A percentile compares a stretch with the other conserved stretches of the same genome.
Conservation (phyloP, 2,888 invertebrate genomes). For the Lycocerus yunnanus region DNA sequence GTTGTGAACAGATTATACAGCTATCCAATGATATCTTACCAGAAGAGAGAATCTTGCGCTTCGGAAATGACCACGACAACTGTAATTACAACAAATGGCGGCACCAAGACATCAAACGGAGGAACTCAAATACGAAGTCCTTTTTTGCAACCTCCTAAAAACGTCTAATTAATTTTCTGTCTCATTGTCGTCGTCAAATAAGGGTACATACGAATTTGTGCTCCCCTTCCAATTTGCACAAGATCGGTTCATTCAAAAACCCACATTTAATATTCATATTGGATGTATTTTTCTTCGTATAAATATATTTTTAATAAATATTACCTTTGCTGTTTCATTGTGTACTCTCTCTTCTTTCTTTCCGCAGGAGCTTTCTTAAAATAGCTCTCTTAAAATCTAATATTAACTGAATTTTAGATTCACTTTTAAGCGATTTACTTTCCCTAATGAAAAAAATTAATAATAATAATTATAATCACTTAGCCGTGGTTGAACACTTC, state of each 20-base stretch:
- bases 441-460: background rate
- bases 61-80: constrained; percentile 82
- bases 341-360: background rate
- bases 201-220: background rate
- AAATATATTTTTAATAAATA: constrained; percentile 17
- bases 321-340: background rate
- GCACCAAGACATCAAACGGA: constrained; percentile 37
- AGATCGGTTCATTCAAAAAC: background rate
- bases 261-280: constrained; percentile 7
- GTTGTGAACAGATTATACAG: constrained; percentile 66
- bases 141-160: constrained; percentile 45
- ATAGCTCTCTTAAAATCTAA: no score
- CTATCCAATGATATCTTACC: constrained; percentile 67
- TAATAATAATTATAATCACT: background rate
- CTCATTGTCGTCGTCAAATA: background rate
- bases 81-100: constrained; percentile 60
- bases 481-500: background rate
- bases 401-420: background rate
- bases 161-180: constrained; percentile 4
- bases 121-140: constrained; percentile 44
- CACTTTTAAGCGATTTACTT: background rate
- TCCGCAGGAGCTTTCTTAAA: no score
- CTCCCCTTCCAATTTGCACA: background rate
- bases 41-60: constrained; percentile 78
- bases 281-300: constrained; percentile 10